A percentile compares a stretch with the other conserved stretches of the same genome.
Evolutionary conservation across 2,797 vertebrate species (phyloP).

Genomic region (Etheostoma perlongum): DNA sequence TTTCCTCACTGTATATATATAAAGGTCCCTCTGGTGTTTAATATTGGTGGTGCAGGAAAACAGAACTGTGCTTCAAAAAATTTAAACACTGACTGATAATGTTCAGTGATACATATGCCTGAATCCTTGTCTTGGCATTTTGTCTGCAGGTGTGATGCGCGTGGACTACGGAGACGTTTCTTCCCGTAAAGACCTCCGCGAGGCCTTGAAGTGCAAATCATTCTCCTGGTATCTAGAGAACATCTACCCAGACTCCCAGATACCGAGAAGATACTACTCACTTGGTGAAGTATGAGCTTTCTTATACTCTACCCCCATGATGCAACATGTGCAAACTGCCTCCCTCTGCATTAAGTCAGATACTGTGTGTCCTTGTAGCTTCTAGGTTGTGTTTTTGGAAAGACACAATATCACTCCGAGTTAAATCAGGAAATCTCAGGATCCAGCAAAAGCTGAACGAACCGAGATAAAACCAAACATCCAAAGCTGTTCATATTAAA

Average conservation of each 20-base stretch:
- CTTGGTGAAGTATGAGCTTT: slow-evolving; percentile 94
- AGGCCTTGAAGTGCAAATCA: slow-evolving; percentile 92
- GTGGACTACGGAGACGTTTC: slow-evolving; percentile 97
- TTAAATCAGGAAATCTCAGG: slow-evolving; percentile 50
- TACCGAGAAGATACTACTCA: slow-evolving; percentile 97
- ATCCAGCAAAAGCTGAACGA: slow-evolving; percentile 38
- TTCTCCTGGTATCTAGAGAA: slow-evolving; percentile 99
- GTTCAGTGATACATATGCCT: slow-evolving; percentile 1
- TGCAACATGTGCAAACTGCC: slow-evolving; percentile 21
- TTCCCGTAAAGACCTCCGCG: slow-evolving; percentile 90
- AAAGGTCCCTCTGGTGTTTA: slow-evolving; percentile 77
- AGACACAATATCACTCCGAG: slow-evolving; percentile 27
- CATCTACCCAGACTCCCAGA: slow-evolving; percentile 98
- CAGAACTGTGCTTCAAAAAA: neutral
- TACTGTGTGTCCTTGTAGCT: slow-evolving; percentile 37
- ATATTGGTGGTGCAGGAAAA: slow-evolving; percentile 52
- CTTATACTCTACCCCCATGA: slow-evolving; percentile 59
- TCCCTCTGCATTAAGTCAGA: slow-evolving; percentile 45
- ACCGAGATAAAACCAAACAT: slow-evolving; percentile 47
- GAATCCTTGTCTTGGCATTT: slow-evolving; percentile 20
- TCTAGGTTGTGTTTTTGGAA: slow-evolving; percentile 27
- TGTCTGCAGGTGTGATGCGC: slow-evolving; percentile 91
- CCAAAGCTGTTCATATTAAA: slow-evolving; percentile 38
- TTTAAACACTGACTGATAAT: neutral
- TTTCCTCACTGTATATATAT: neutral